Conservation (phyloP, 2,797 vertebrate genomes). For the Pangasius mekongensis region DNA sequence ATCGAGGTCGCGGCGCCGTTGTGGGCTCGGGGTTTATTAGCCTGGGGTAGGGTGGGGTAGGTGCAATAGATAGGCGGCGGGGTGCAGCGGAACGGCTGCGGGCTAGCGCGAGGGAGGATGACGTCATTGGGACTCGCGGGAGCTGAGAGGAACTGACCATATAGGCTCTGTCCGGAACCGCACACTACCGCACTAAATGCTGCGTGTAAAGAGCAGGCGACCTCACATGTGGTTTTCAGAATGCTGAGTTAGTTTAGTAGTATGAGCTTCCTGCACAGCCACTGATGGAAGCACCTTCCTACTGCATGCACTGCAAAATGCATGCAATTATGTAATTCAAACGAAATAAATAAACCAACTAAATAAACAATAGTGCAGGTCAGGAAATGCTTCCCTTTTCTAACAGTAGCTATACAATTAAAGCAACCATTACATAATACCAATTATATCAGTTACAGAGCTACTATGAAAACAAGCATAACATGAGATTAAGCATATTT, state of each 20-base stretch:
- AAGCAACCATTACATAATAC: background rate
- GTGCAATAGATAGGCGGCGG: slow-evolving; percentile 15
- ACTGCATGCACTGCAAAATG: background rate
- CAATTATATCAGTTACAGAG: background rate
- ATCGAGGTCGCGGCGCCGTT: background rate
- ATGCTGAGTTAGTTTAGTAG: background rate
- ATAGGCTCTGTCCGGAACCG: slow-evolving; percentile 7
- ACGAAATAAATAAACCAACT: background rate
- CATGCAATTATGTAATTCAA: slow-evolving; percentile 3
- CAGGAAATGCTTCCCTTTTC: background rate
- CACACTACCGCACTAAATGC: background rate
- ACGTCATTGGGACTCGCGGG: slow-evolving; percentile 74
- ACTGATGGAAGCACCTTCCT: background rate
- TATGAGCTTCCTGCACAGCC: background rate
- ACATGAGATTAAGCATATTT: background rate
- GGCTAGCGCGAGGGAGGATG: slow-evolving; percentile 66
- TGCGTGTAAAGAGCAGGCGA: background rate
- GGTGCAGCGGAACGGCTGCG: slow-evolving; percentile 67
- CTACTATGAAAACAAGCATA: background rate
- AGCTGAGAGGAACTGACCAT: slow-evolving; percentile 24
- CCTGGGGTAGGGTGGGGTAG: slow-evolving; percentile 65
- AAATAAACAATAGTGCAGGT: background rate
- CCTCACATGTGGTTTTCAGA: slow-evolving; percentile 4
- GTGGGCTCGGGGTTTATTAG: slow-evolving; percentile 9
- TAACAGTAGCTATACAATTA: background rate